A percentile compares a stretch with the other conserved stretches of the same genome.
These are phyloP conservation scores for Glareola pratincola DNA, from an alignment of 2,113 vertebrate genomes.

Conservation along the genomic window DNA sequence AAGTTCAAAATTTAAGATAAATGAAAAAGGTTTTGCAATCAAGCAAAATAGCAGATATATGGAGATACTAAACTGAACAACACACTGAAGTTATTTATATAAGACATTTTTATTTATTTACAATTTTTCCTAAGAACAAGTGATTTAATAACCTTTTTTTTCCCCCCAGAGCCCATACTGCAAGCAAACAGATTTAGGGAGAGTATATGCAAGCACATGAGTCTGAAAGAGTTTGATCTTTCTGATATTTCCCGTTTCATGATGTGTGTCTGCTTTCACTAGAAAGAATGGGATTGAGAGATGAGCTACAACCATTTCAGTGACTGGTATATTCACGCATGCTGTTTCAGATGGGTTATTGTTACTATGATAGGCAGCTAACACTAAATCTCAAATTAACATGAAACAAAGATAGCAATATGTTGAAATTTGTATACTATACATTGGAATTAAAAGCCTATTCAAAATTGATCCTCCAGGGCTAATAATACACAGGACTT, in stretches of 20 bases:
- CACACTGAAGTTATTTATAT: neutral
- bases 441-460: slow-evolving; percentile 34
- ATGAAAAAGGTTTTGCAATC: neutral
- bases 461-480: slow-evolving; percentile 33
- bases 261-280: slow-evolving; percentile 25
- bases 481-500: slow-evolving; percentile 30
- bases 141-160: neutral
- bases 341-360: slow-evolving; percentile 57
- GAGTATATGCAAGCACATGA: neutral
- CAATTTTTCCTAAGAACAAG: neutral
- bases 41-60: neutral
- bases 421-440: slow-evolving; percentile 46
- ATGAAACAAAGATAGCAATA: slow-evolving; percentile 53
- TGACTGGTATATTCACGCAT: slow-evolving; percentile 48
- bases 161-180: neutral
- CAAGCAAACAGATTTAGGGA: neutral
- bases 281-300: slow-evolving; percentile 23
- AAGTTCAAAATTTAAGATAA: neutral
- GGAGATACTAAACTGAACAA: neutral
- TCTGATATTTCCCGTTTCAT: slow-evolving; percentile 20
- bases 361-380: slow-evolving; percentile 45
- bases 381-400: slow-evolving; percentile 69
- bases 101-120: neutral
- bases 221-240: slow-evolving; percentile 50
- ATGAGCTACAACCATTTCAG: slow-evolving; percentile 21